Base-by-base conservation (phyloP, 1,140 invertebrate species). In the Eufriesea mexicana region DNA sequence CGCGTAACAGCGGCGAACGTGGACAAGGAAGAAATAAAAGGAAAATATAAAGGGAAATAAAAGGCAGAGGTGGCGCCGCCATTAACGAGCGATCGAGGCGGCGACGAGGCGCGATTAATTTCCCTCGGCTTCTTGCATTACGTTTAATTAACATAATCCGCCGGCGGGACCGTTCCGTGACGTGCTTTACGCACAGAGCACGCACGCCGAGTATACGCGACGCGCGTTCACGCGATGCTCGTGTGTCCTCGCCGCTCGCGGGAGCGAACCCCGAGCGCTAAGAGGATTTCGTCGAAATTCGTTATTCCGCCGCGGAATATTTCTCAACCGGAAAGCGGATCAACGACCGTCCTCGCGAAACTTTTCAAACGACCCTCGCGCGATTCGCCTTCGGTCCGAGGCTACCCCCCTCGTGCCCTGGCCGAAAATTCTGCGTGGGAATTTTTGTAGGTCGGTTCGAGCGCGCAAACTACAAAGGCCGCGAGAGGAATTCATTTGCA, bases 101-200 rank as follows among this genome's bases (percentile, higher is more conserved):
- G 72, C 72, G 42, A 80, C 73, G 49, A 66, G 67, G 62, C 59
- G 75, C 82, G 85, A 90, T 89, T 87, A 89, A 91, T 89, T 86
- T 90, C 84, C 72, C 79, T 61, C 62, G 72, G 84, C 89, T 91
- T 71, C 86, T 84, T 84, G 88, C 81, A 73, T 89, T 90, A 89
- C 87, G 85, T 89, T 88, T 85, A 89, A 91, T 90, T 89, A 90
- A 84, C 89, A 90, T 88, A 89, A 89, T 89, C 84, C 66, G 62
- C 71, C 25, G 16, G 47, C n/a, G 51, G 57, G 73, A 61, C 61
- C 80, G 55, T 67, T 62, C 45, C 45, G 73, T 51, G 75, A 51
- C 74, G 79, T 78, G 57, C 25, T 84, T 83, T 72, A 76, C 77
- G 45, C 72, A n/a, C 67, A 49, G 47, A 28, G 35, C 70, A 62